Conservation (phyloP, 2,888 invertebrate species). For the Melanostoma scalare region DNA sequence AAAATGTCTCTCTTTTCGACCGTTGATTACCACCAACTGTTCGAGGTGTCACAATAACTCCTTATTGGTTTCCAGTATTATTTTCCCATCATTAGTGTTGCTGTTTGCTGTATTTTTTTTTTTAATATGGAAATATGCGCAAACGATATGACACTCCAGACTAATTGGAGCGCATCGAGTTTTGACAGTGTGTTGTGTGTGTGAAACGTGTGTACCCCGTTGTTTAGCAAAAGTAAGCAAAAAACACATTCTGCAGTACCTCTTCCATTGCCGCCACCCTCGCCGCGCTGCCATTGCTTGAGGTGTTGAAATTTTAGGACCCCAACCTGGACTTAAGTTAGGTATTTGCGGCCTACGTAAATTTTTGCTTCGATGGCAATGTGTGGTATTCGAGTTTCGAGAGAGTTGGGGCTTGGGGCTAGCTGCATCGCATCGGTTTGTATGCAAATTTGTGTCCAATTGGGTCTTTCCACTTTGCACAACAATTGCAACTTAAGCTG, state of each 20-base stretch:
- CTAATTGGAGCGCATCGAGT: slow-evolving; percentile 72
- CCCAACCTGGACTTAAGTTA: slow-evolving; percentile 36
- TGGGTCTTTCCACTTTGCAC: slow-evolving; percentile 64
- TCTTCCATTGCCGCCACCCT: background rate
- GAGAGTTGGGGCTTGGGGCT: slow-evolving; percentile 17
- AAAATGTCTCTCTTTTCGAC: slow-evolving; percentile 46
- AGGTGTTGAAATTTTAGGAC: slow-evolving; percentile 71
- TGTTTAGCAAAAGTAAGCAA: slow-evolving; percentile 31
- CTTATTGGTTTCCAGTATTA: slow-evolving; percentile 37
- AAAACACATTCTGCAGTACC: slow-evolving; percentile 5
- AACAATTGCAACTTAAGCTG: slow-evolving; percentile 67
- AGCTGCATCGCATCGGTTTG: slow-evolving; percentile 18
- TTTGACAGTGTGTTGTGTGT: slow-evolving; percentile 5
- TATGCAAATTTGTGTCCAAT: slow-evolving; percentile 69
- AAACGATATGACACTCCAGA: slow-evolving; percentile 65
- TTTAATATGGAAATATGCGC: slow-evolving; percentile 33
- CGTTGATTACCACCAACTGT: slow-evolving; percentile 14
- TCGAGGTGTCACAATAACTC: slow-evolving; percentile 51
- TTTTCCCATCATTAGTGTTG: slow-evolving; percentile 49
- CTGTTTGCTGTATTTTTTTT: slow-evolving; percentile 15
- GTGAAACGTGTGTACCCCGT: slow-evolving; percentile 20
- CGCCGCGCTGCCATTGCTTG: slow-evolving; percentile 12
- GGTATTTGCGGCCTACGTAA: slow-evolving; percentile 64
- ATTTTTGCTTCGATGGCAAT: slow-evolving; percentile 42
- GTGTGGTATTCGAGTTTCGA: slow-evolving; percentile 49